phyloP scores from a whole-genome alignment of 2,888 invertebrate species.

The Brachypterus glaber region DNA sequence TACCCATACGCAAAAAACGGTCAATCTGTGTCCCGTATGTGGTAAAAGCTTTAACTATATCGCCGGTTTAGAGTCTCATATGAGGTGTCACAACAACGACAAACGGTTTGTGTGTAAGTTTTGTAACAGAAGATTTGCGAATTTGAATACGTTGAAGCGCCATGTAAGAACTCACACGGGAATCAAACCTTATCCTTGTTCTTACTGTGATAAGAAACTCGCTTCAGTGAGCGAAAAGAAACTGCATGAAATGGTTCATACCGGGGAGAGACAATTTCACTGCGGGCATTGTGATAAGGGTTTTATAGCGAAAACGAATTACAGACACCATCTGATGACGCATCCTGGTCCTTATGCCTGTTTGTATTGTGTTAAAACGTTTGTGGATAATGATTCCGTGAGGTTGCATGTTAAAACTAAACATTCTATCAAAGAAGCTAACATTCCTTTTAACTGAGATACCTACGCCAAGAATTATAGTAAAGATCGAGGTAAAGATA shows the following conservation, averaged over 20 bases:
- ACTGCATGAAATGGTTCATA: conserved; percentile 35
- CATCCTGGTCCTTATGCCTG: conserved; percentile 35
- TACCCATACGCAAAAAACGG: conserved; percentile 34
- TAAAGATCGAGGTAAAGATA: no score
- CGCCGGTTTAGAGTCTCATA: conserved; percentile 39
- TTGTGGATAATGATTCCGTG: conserved; percentile 20
- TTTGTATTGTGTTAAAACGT: conserved; percentile 22
- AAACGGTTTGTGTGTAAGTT: conserved; percentile 23
- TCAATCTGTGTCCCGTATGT: conserved; percentile 69
- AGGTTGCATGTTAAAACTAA: conserved; percentile 20
- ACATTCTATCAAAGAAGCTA: conserved; percentile 33
- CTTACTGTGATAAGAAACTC: conserved; percentile 65
- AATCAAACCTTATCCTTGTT: conserved; percentile 67
- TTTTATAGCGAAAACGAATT: conserved; percentile 37
- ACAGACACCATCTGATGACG: conserved; percentile 43
- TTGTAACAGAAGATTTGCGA: conserved; percentile 25
- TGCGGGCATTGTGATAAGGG: conserved; percentile 41
- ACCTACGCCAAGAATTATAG: no score
- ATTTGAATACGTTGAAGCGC: conserved; percentile 53
- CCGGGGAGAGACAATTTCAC: conserved; percentile 37
- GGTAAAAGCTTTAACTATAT: conserved; percentile 77
- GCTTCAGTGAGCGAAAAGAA: conserved; percentile 54
- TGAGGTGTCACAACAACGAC: conserved; percentile 26
- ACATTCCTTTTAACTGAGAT: no score
- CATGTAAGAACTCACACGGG: conserved; percentile 74